phyloP scores from a whole-genome alignment of 2,888 invertebrate genomes.

The Sesia bembeciformis region DNA sequence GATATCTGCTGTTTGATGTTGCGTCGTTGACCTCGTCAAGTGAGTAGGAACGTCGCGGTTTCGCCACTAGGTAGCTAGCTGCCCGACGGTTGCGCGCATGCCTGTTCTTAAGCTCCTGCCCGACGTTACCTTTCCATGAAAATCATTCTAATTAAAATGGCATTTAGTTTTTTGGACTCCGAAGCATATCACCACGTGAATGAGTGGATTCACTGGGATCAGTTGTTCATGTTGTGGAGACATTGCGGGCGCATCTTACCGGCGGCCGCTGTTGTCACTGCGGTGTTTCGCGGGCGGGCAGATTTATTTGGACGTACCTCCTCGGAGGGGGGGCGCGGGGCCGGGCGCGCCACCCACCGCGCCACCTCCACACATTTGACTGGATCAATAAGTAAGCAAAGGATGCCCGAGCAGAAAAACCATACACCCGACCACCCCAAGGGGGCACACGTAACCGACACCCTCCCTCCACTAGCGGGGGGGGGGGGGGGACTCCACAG shows the following conservation, averaged over 20 bases:
- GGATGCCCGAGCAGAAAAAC: slow-evolving; percentile 77
- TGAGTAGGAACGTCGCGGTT: slow-evolving; percentile 52
- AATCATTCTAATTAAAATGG: slow-evolving; percentile 59
- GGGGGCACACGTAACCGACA: slow-evolving; percentile 75
- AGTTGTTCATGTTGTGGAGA: slow-evolving; percentile 25
- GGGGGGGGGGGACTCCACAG: slow-evolving; percentile 71
- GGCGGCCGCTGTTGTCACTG: slow-evolving; percentile 70
- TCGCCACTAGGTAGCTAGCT: slow-evolving; percentile 41
- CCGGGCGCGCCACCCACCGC: slow-evolving; percentile 65
- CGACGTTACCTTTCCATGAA: slow-evolving; percentile 45
- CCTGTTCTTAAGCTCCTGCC: slow-evolving; percentile 60
- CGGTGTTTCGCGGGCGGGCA: slow-evolving; percentile 75
- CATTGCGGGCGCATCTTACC: slow-evolving; percentile 70
- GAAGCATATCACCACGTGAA: no score
- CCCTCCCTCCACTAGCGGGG: slow-evolving; percentile 71
- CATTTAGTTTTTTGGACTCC: slow-evolving; percentile 11
- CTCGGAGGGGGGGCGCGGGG: slow-evolving; percentile 53
- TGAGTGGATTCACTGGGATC: no score
- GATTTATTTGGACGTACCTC: slow-evolving; percentile 76
- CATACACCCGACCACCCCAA: slow-evolving; percentile 73
- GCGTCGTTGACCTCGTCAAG: slow-evolving; percentile 58
- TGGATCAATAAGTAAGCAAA: slow-evolving; percentile 77
- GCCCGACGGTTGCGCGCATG: slow-evolving; percentile 57
- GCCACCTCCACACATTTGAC: slow-evolving; percentile 76
- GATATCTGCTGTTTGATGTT: slow-evolving; percentile 37